Evolutionary conservation across 1,140 invertebrate species (phyloP), one percentile per base, ranked within the genome.

Genomic region (Heliconius himera): DNA sequence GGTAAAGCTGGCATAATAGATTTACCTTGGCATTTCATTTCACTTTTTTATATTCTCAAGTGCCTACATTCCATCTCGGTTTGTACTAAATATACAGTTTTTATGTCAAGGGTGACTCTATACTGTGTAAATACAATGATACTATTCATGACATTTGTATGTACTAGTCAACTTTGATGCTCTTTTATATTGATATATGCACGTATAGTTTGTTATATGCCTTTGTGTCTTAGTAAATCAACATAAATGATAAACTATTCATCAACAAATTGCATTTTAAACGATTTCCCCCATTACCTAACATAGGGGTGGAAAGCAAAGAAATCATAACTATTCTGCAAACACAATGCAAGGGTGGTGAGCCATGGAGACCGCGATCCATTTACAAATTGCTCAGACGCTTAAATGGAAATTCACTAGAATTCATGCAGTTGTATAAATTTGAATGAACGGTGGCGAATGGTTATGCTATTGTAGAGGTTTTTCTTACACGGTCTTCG

Each of bases 341-440:
- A 77, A 78, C 81, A 82, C 71, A 81, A 81, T 82, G 77, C 76
- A 81, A 83, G 82, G 83, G 86, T 81, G 87, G 84, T 85, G 85
- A 84, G 83, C 86, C 87, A 87, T 85, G 75, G 73, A 85, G 86
- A 82, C 83, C 82, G 76, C 85, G 84, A 83, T 87, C 88, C 89
- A 91, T 91, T 90, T 91, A 90, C 83, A 91, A 91, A 90, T 90
- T 91, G 89, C 86, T 84, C 83, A 84, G 85, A 83, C 82, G 81
- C 77, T 85, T 85, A 81, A 84, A 86, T 83, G 80, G 82, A 81
- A 81, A 80, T 82, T 82, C 81, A 80, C 78, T 82, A 79, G 84
- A 86, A 85, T 82, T 89, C 82, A 81, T 79, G 84, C 81, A 80
- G 75, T 83, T 85, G 85, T 88, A 89, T 89, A 89, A 89, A 90